These are phyloP conservation scores for Bambusicola thoracicus DNA, from an alignment of 2,113 vertebrate genomes.

Conservation along the genomic window DNA sequence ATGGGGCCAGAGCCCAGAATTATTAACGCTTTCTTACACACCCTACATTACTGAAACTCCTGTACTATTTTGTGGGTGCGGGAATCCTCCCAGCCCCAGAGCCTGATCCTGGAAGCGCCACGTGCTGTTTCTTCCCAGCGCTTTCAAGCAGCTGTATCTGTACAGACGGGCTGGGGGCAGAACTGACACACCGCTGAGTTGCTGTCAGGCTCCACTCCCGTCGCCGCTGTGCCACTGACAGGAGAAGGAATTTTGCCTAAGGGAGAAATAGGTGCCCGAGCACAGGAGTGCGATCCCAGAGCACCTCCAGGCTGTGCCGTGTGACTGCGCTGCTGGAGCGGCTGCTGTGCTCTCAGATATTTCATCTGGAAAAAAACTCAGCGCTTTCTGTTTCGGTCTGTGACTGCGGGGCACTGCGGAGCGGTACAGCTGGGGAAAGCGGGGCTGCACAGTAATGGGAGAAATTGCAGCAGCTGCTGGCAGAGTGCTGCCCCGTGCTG, in stretches of 20 bases:
- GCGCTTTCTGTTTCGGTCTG: not conserved
- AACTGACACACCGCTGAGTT: fast-evolving
- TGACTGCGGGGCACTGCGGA: not conserved
- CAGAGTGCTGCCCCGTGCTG: not conserved
- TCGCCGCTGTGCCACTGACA: too few species aligned
- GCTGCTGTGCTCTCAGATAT: not conserved
- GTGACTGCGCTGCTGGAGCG: not conserved
- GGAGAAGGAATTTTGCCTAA: not conserved
- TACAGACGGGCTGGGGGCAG: not conserved
- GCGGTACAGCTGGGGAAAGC: not conserved
- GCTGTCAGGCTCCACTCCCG: not conserved
- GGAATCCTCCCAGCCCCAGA: constrained; percentile 27
- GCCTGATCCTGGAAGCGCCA: not conserved
- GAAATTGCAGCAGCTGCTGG: not conserved
- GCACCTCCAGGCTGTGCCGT: not conserved
- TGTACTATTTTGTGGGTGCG: constrained; percentile 22
- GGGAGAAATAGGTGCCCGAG: not conserved
- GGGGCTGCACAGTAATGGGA: not conserved
- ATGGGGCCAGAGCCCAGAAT: not conserved
- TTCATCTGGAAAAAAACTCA: not conserved
- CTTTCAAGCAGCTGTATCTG: not conserved
- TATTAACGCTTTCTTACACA: constrained; percentile 37
- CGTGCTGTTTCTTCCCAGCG: not conserved
- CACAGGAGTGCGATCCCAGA: not conserved
- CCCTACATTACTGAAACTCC: constrained; percentile 16